Conservation (phyloP, 2,113 vertebrate species). For the Tyrannus savana region DNA sequence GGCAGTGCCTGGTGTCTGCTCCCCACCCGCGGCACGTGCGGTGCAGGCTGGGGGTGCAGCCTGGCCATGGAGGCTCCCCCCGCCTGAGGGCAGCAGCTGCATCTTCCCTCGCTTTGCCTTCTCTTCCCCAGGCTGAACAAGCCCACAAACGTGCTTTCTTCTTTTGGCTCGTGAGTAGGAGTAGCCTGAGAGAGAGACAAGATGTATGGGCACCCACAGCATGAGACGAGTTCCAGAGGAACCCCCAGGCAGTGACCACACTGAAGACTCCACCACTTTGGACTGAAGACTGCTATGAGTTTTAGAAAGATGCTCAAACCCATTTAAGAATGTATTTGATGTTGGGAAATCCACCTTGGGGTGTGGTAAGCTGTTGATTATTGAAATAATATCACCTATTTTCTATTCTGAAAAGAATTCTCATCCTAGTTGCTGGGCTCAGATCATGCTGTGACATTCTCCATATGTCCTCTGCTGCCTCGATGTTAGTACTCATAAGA, state of each 20-base stretch:
- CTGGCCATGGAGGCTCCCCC: not conserved
- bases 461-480: not conserved
- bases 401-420: not conserved
- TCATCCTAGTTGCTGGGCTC: not conserved
- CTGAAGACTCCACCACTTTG: not conserved
- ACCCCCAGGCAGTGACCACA: accelerated
- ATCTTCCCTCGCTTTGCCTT: accelerated
- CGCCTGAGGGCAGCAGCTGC: not conserved
- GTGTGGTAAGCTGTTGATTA: not conserved
- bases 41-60: not conserved
- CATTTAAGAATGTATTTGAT: not conserved
- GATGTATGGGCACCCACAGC: not conserved
- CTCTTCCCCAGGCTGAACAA: not conserved
- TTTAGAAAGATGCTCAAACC: not conserved
- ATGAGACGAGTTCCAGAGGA: not conserved
- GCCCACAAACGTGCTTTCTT: not conserved
- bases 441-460: not conserved
- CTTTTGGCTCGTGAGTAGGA: not conserved
- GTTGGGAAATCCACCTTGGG: not conserved
- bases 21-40: accelerated
- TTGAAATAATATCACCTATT: not conserved
- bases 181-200: not conserved
- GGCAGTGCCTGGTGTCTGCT: not conserved
- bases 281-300: accelerated
- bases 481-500: not conserved